phyloP scores from a whole-genome alignment of 1,140 invertebrate species.

The Heliconius hewitsoni region DNA sequence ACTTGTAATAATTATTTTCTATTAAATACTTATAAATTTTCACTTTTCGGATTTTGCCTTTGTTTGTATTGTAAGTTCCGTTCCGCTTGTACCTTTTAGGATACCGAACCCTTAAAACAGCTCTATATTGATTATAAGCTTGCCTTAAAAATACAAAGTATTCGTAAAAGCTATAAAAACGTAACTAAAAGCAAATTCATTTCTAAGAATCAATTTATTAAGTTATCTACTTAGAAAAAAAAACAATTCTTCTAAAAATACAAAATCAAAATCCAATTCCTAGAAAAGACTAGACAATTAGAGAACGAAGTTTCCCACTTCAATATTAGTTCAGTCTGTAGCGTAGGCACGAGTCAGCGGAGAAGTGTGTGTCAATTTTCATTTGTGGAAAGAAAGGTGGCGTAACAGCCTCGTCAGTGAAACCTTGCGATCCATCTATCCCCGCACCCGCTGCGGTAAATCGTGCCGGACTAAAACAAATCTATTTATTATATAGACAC shows the following conservation, averaged over 20 bases:
- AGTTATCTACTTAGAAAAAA: neutral
- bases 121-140: too few relatives aligned
- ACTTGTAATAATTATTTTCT: too few relatives aligned
- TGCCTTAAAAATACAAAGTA: too few relatives aligned
- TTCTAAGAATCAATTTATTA: too few relatives aligned
- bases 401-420: constrained; percentile 5
- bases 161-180: too few relatives aligned
- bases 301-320: constrained; percentile 4
- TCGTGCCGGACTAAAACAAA: neutral
- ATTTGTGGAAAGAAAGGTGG: constrained; percentile 11
- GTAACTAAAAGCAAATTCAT: too few relatives aligned
- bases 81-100: too few relatives aligned
- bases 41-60: too few relatives aligned
- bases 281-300: neutral
- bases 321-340: neutral
- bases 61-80: too few relatives aligned
- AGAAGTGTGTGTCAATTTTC: constrained; percentile 26
- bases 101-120: too few relatives aligned
- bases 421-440: neutral
- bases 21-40: too few relatives aligned
- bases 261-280: neutral
- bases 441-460: neutral
- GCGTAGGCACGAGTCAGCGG: constrained; percentile 3
- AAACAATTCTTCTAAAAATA: constrained; percentile 2
- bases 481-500: neutral